phyloP scores from a whole-genome alignment of 2,888 invertebrate genomes.

The Steinernema hermaphroditum region DNA sequence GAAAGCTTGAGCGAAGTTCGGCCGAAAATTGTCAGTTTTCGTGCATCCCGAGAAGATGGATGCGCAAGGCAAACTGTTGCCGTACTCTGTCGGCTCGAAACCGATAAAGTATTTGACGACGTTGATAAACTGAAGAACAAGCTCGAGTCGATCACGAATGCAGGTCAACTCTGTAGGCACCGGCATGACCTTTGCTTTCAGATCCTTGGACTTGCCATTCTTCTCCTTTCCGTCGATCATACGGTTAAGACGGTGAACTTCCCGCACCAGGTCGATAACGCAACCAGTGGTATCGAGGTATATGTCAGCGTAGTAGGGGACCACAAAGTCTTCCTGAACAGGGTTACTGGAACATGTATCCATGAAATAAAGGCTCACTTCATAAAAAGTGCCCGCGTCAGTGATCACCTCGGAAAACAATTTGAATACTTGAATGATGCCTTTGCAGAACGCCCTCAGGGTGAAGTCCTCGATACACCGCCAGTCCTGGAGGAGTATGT shows the following conservation, averaged over 20 bases:
- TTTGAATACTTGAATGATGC: not conserved
- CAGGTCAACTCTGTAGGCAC: not conserved
- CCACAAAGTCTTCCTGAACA: not conserved
- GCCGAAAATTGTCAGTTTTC: not conserved
- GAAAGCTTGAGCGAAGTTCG: not conserved
- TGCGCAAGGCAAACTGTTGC: too few relatives aligned
- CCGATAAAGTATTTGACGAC: not conserved
- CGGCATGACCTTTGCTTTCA: not conserved
- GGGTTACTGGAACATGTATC: not conserved
- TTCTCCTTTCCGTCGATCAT: too few relatives aligned
- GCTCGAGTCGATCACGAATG: not conserved
- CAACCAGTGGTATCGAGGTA: not conserved
- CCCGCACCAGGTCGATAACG: not conserved
- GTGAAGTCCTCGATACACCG: not conserved
- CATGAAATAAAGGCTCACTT: not conserved
- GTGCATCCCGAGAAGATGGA: not conserved
- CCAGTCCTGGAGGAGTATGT: not conserved
- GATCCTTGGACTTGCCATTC: too few relatives aligned
- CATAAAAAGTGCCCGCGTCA: not conserved
- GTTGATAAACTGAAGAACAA: not conserved
- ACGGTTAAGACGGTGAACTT: too few relatives aligned
- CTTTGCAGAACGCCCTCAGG: not conserved
- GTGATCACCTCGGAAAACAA: not conserved
- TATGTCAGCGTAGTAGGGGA: constrained; percentile 15
- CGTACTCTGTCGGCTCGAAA: not conserved